phyloP scores from a whole-genome alignment of 2,797 vertebrate species.

The Enteromius anoplus region DNA sequence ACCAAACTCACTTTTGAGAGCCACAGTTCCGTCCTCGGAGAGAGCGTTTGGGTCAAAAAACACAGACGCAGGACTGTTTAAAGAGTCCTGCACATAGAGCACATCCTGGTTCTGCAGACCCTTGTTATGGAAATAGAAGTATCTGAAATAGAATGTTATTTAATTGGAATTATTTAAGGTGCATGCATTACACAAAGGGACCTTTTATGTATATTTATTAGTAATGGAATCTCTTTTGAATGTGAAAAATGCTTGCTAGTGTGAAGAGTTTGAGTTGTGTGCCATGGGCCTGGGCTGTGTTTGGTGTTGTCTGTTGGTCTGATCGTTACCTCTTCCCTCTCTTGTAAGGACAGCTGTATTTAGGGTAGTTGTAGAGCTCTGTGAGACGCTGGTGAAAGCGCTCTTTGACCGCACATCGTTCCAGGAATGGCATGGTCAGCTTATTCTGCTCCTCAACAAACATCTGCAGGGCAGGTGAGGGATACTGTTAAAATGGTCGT shows the following conservation, averaged over 20 bases:
- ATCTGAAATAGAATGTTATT: constrained; percentile 64
- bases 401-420: constrained; percentile 68
- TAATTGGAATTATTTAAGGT: neutral
- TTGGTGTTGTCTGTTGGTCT: neutral
- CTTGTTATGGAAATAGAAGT: constrained; percentile 79
- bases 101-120: constrained; percentile 81
- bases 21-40: constrained; percentile 79
- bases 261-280: neutral
- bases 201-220: too few relatives aligned
- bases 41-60: constrained; percentile 80
- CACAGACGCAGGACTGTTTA: constrained; percentile 66
- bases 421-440: constrained; percentile 78
- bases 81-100: constrained; percentile 77
- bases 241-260: neutral
- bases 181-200: neutral
- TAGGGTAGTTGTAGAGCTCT: constrained; percentile 80
- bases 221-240: neutral
- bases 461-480: constrained; percentile 61
- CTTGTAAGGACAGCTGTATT: constrained; percentile 82
- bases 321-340: constrained; percentile 77
- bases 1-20: constrained; percentile 74
- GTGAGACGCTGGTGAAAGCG: constrained; percentile 76
- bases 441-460: constrained; percentile 81
- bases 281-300: neutral
- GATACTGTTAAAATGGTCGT: neutral